Percentiles rank a stretch among this genome's conserved stretches.
Evolutionary conservation across 1,140 invertebrate species (phyloP).

Genomic region (Papilio helenus): DNA sequence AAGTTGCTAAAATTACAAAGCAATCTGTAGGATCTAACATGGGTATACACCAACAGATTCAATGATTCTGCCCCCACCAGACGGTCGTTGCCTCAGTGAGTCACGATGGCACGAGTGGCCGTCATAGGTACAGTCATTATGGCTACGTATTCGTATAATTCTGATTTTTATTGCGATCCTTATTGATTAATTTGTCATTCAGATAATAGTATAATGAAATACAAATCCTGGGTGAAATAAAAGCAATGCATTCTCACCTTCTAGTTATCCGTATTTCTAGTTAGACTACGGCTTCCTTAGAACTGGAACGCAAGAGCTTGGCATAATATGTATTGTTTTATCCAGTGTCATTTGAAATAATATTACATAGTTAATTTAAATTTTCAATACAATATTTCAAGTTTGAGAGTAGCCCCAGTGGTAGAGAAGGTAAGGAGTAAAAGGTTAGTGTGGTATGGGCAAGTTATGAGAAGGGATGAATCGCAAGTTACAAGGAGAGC

Average conservation of each 20-base stretch:
- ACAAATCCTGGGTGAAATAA: too few relatives aligned
- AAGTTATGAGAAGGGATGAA: too few relatives aligned
- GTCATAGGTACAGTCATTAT: slow-evolving; percentile 47
- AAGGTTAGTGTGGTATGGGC: too few relatives aligned
- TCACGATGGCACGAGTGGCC: slow-evolving; percentile 55
- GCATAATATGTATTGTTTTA: background rate
- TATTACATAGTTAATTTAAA: background rate
- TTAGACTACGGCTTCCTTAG: slow-evolving; percentile 2
- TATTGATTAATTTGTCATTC: background rate
- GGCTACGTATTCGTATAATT: background rate
- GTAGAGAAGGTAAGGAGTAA: too few relatives aligned
- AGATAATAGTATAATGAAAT: background rate
- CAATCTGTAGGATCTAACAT: background rate
- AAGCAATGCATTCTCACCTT: background rate
- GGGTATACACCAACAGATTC: slow-evolving; percentile 4
- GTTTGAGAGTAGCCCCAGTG: too few relatives aligned
- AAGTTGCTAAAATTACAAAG: background rate
- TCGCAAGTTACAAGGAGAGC: too few relatives aligned
- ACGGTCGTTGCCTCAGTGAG: slow-evolving; percentile 69
- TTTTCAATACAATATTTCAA: too few relatives aligned
- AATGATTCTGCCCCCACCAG: slow-evolving; percentile 46
- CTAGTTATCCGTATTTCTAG: background rate
- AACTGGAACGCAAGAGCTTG: background rate
- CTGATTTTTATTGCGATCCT: slow-evolving; percentile 15
- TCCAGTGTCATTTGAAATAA: background rate